Evolutionary conservation across 2,888 invertebrate genomes (phyloP), one percentile per base, ranked within the genome.

Genomic region (Drosophila eohydei): DNA sequence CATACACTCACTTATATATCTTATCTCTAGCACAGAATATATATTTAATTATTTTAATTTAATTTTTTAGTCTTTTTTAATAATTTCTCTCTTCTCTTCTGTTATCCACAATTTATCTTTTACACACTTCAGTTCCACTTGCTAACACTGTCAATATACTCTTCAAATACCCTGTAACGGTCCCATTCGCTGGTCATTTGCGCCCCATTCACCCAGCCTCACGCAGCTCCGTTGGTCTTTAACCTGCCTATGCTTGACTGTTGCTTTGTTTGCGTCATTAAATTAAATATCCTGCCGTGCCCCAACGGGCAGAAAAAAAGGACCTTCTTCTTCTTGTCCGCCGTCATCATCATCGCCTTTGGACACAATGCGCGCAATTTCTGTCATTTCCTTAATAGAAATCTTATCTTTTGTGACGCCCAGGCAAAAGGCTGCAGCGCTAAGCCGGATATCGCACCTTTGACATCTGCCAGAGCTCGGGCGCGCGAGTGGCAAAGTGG

Each of bases 381-480:
- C 90, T 85, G 91, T 92, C 92, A 92, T 92, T 92, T 92, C 90
- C 92, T 92, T 92, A 92, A 92, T 92, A 92, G 92, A 92, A 91
- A 90, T 92, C 88, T 91, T 92, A 92, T 91, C 91, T 91, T 80
- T 87, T 89, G 81, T 83, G 80, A 70, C 71, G 78, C 86, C 67
- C 58, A 56, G 44, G 43, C 41, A 14, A 14, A 32, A 52, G 71
- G 40, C 56, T 41, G 61, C 26, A 57, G 60, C 70, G 71, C 63
- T 81, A 88, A 83, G 74, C 82, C 80, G 75, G 80, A 89, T 86
- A 89, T 89, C 89, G 74, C 89, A 89, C 89, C 89, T 90, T 89
- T 88, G 89, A 89, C 89, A 89, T 86, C 86, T 87, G 80, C 54
- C 70, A 34, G n/a, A 14, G 59, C 52, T 12, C 26, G 32, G 1